Base-by-base conservation (phyloP, 1,140 invertebrate species). In the Aporrectodea caliginosa region DNA sequence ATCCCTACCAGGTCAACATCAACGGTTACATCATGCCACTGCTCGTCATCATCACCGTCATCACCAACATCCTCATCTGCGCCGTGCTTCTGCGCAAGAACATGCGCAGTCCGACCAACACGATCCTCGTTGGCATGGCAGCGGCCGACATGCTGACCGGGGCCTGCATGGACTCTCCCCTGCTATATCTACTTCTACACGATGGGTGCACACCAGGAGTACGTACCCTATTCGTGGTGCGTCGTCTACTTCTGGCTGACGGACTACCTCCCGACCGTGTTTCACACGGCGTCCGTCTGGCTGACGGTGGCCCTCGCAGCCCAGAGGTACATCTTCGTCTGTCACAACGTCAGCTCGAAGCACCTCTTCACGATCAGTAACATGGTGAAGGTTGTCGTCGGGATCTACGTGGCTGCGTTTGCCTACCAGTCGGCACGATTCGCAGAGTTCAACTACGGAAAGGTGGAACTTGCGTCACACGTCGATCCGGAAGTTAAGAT, bases 141-240 rank as follows among this genome's bases (percentile, higher is more conserved):
- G 90, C 96, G 0, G 94, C 93, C 81, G 94, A 96, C 88, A 92
- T 95, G 91, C 92, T 95, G 85, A 95, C 94, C 0, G 91, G 95
- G 83, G 89, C 94, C 35, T n/a, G n/a, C n/a, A n/a, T 93, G 94
- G 85, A 93, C 94, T 0, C 92, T 93, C 0, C 94, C 94, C 30
- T 33, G 30, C 34, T 74, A 74, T 33, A 2, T 74, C 43, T 58
- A 58, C 43, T 58, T 58, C 43, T 58, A 58, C 43, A 58, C 43
- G 43, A 58, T 58, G 43, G 43, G 43, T 6, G 43, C 43, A 6
- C 43, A 58, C 43, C 6, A 58, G 43, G 43, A 58, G 43, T 58
- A 12, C 43, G 43, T 58, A 12, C 43, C 43, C 6, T 58, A 58
- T 22, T 58, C 43, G 43, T 58, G 43, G 43, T 58, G 43, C 43